phyloP scores from a whole-genome alignment of 2,888 invertebrate species.

The Rhingia rostrata region DNA sequence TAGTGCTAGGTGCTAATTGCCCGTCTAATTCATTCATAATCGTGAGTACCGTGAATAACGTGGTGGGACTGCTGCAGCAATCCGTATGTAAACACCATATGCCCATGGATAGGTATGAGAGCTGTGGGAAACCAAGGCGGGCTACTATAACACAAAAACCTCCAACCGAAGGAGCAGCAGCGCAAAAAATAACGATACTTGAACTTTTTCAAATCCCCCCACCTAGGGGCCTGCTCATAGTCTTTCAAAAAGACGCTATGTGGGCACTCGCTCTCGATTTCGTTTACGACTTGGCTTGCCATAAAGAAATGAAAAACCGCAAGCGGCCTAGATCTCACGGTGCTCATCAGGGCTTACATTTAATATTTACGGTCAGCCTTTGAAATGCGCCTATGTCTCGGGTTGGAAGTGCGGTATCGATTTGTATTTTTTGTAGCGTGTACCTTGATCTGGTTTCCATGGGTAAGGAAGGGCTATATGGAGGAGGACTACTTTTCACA shows the following conservation, averaged over 20 bases:
- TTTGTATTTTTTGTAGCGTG: conserved; percentile 32
- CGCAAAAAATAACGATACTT: conserved; percentile 46
- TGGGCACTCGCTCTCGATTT: conserved; percentile 67
- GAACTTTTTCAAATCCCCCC: conserved; percentile 67
- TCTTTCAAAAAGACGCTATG: conserved; percentile 53
- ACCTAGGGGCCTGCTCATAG: conserved; percentile 18
- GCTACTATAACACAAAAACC: conserved; percentile 26
- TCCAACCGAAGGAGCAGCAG: conserved; percentile 7
- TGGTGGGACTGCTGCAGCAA: conserved; percentile 1
- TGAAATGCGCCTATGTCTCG: conserved; percentile 28
- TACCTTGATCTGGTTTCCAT: conserved; percentile 70
- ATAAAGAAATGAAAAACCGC: conserved; percentile 51
- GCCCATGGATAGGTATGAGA: conserved; percentile 9
- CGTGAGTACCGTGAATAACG: conserved; percentile 38
- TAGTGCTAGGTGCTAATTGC: conserved; percentile 70
- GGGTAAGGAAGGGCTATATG: conserved; percentile 16
- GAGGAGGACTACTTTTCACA: conserved; percentile 19
- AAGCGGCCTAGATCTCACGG: conserved; percentile 77
- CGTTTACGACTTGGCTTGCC: conserved; percentile 51
- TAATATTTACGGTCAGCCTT: conserved; percentile 67
- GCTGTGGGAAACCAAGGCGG: conserved; percentile 49
- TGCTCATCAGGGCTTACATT: conserved; percentile 75
- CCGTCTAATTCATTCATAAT: conserved; percentile 73
- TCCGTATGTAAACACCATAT: conserved; percentile 56
- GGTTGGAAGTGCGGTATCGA: conserved; percentile 49